phyloP scores from a whole-genome alignment of 2,888 invertebrate species.

The Thymelicus sylvestris region DNA sequence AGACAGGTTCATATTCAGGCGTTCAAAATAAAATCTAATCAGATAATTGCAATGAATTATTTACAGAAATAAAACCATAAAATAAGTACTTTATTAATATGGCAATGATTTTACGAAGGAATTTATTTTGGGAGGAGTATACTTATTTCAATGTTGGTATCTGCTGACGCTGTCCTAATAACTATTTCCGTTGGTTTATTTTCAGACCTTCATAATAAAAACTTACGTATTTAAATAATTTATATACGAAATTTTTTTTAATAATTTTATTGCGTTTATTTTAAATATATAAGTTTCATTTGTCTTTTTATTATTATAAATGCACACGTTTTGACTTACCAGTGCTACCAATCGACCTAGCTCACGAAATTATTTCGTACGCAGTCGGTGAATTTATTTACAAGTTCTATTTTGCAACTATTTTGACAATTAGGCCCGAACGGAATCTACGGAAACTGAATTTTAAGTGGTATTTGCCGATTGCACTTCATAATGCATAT shows the following conservation, averaged over 20 bases:
- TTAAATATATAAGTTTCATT: neutral
- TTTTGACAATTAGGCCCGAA: constrained; percentile 73
- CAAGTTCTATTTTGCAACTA: constrained; percentile 79
- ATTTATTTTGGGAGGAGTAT: constrained; percentile 10
- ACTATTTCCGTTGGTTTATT: constrained; percentile 57
- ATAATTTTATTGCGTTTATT: neutral
- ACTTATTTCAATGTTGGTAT: constrained; percentile 60
- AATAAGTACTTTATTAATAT: constrained; percentile 25
- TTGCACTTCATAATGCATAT: constrained; percentile 19
- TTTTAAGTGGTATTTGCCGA: constrained; percentile 16
- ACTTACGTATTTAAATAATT: neutral
- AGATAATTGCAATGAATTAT: too few relatives aligned
- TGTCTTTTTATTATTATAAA: neutral
- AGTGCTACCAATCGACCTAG: constrained; percentile 66
- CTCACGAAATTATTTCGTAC: constrained; percentile 75
- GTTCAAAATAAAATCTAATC: too few relatives aligned
- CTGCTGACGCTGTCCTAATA: constrained; percentile 76
- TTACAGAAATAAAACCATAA: too few relatives aligned
- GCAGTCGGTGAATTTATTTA: constrained; percentile 83
- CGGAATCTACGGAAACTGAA: constrained; percentile 48
- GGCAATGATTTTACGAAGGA: constrained; percentile 49
- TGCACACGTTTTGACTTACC: constrained; percentile 43
- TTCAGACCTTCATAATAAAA: constrained; percentile 44
- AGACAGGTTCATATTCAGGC: too few relatives aligned
- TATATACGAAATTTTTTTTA: neutral